A percentile compares a stretch with the other conserved stretches of the same genome.
These are phyloP conservation scores for Cetoscarus ocellatus DNA, from an alignment of 2,797 vertebrate genomes.

Conservation along the genomic window DNA sequence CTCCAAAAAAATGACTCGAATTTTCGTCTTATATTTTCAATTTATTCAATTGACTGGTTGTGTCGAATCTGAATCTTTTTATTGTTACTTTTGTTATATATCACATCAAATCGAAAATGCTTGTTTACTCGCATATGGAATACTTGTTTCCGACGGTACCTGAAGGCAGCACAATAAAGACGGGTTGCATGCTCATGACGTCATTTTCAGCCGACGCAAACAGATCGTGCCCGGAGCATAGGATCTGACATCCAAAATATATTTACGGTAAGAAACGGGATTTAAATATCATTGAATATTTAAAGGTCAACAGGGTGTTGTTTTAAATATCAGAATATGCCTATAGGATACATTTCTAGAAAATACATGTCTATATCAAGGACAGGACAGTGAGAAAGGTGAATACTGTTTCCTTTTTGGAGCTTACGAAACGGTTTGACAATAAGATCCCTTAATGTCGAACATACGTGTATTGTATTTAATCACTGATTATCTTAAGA, in stretches of 20 bases:
- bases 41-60: no score
- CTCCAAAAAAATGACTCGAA: no score
- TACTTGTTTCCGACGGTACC: fast-evolving
- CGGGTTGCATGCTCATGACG: constrained; percentile 54
- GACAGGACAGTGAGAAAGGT: neutral
- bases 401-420: neutral
- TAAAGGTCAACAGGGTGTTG: fast-evolving
- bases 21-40: no score
- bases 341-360: fast-evolving
- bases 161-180: constrained; percentile 37
- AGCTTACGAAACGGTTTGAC: neutral
- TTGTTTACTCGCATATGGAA: neutral
- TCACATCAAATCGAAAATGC: no score
- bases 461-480: no score
- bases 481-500: neutral
- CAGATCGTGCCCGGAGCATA: constrained; percentile 8
- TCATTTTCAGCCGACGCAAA: constrained; percentile 46
- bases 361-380: neutral
- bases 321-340: neutral
- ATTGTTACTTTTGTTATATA: no score
- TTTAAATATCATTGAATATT: neutral
- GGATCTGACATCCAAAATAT: neutral
- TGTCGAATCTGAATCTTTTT: no score
- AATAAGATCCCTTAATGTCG: neutral
- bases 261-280: constrained; percentile 38